Evolutionary conservation across 2,888 invertebrate species (phyloP), one percentile per base, ranked within the genome.

Genomic region (Priocnemis perturbator): DNA sequence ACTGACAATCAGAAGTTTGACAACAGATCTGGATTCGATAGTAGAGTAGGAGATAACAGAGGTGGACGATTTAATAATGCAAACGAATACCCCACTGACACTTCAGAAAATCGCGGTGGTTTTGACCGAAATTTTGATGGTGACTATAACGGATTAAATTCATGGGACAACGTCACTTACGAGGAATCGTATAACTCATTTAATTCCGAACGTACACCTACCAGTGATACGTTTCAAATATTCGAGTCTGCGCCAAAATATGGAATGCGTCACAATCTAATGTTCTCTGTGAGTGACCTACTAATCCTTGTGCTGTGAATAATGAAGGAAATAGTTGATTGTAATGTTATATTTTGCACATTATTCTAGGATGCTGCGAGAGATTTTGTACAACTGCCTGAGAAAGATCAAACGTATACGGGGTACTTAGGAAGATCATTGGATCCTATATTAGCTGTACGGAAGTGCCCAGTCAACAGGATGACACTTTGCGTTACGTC

Each of bases 401-500:
- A 96, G 86, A 92, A 92, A 30, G 92, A 94, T 70, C 97, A 97
- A 88, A 94, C 94, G 0, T 96, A 95, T 63, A 91, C 92, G 0
- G 93, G 93, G 71, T 96, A 95, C 81, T 90, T 97, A 26, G 93
- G 93, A 15, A 91, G 91, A 67, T 91, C 94, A 0, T 91, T 95
- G 76, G 91, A 93, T 47, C 91, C 93, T 0, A 95, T 97, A 73
- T 90, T 94, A 69, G 94, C 93, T 0, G 92, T 97, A 0, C 91
- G 95, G 61, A 92, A 94, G 71, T 98, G 98, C 86, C 96, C 98
- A 0, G 93, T 98, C 7, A 91, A 93, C 56, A 91, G 93, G n/a
- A 96, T 97, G 90, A 94, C 94, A 0, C 88, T 98, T 20, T 98
- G 98, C 86, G 95, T 98, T 21, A 97, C 97, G 0, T 98, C 98